These are phyloP conservation scores for Trachemys scripta DNA, from an alignment of 2,113 vertebrate species.

Conservation along the genomic window DNA sequence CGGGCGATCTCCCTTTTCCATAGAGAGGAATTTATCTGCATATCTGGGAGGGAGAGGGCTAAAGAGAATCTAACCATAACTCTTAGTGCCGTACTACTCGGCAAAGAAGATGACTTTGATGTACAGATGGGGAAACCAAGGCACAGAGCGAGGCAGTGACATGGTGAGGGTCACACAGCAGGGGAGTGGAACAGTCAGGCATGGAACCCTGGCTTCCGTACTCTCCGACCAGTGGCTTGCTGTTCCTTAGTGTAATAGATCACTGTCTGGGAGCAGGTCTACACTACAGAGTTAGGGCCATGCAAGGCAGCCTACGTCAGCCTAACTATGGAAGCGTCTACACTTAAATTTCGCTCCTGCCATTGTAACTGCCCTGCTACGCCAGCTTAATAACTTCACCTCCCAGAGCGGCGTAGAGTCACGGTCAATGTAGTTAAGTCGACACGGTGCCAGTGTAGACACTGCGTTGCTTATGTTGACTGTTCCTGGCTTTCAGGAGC, in stretches of 20 bases:
- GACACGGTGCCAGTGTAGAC: not conserved
- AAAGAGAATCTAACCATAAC: not conserved
- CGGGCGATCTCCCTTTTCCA: not conserved
- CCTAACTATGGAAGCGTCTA: not conserved
- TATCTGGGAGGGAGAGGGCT: not conserved
- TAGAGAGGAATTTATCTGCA: not conserved
- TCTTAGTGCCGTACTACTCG: rapidly evolving
- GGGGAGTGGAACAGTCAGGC: not conserved
- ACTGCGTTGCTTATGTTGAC: not conserved
- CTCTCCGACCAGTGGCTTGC: not conserved
- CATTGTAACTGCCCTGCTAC: no score
- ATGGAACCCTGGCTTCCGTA: not conserved
- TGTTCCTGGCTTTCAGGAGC: not conserved
- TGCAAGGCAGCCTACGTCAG: not conserved
- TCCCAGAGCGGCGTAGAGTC: not conserved
- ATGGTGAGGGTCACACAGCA: not conserved
- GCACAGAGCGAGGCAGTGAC: not conserved
- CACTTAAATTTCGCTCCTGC: not conserved
- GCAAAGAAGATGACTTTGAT: not conserved
- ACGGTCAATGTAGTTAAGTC: not conserved
- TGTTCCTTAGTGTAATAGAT: not conserved
- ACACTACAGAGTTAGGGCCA: not conserved
- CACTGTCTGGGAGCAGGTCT: not conserved
- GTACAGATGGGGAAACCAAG: not conserved
- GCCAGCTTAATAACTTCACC: not conserved